phyloP scores from a whole-genome alignment of 2,113 vertebrate species.

The Sinocyclocheilus maitianheensis region DNA sequence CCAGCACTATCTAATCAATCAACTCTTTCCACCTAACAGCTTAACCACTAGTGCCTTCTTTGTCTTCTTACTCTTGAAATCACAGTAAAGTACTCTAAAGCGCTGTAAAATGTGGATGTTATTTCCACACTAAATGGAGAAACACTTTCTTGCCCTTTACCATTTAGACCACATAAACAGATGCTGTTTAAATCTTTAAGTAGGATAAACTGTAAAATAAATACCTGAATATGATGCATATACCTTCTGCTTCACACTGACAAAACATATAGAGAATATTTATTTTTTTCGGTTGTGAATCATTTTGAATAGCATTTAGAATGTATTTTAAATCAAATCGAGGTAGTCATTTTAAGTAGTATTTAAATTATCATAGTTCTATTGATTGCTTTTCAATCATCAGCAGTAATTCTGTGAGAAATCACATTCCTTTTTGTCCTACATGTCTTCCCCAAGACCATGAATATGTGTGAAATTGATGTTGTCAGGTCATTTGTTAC shows the following conservation, averaged over 20 bases:
- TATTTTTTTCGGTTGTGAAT: not conserved
- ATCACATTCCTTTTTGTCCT: not conserved
- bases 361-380: not conserved
- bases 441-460: not conserved
- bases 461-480: not conserved
- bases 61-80: conserved; percentile 60
- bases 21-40: conserved; percentile 63
- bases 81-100: conserved; percentile 1
- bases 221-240: not conserved
- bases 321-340: not conserved
- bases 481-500: conserved; percentile 31
- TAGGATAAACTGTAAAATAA: not conserved
- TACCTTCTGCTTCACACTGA: not conserved
- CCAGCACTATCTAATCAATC: conserved; percentile 64
- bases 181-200: not conserved
- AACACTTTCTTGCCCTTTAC: not conserved
- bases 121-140: not conserved
- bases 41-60: conserved; percentile 66
- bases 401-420: not conserved
- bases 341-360: not conserved
- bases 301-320: not conserved
- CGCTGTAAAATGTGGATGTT: not conserved
- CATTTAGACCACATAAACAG: not conserved
- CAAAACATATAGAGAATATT: not conserved
- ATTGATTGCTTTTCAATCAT: not conserved